phyloP scores from a whole-genome alignment of 2,797 vertebrate species.

The Bovichtus variegatus region DNA sequence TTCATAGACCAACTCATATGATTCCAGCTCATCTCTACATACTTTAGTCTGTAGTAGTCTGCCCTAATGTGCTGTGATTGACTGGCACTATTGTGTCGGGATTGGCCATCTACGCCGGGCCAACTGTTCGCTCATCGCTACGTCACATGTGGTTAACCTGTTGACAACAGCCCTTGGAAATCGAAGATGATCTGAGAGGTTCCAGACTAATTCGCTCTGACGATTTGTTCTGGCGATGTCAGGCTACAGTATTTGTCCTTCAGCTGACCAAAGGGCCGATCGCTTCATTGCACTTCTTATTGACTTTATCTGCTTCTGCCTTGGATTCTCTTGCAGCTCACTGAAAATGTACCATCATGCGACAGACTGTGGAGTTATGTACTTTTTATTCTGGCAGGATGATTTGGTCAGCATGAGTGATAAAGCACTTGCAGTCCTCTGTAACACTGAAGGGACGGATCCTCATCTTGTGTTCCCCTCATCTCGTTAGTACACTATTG shows the following conservation, averaged over 20 bases:
- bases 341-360: conserved; percentile 12
- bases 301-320: neutral
- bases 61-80: neutral
- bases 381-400: neutral
- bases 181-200: neutral
- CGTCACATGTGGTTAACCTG: neutral
- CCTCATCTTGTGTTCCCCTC: conserved; percentile 48
- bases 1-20: too few relatives aligned
- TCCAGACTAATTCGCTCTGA: neutral
- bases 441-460: conserved; percentile 43
- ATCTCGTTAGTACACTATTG: conserved; percentile 65
- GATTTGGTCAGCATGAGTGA: conserved; percentile 46
- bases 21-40: too few relatives aligned
- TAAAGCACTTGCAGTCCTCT: conserved; percentile 42
- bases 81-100: neutral
- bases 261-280: neutral
- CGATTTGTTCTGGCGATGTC: neutral
- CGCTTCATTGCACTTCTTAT: conserved; percentile 29
- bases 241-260: conserved; percentile 5
- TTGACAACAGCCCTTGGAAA: neutral
- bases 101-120: neutral
- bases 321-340: neutral
- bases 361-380: neutral
- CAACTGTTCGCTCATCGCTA: neutral
- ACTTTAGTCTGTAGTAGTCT: too few relatives aligned